Conservation (phyloP, 2,113 vertebrate genomes). For the Castor canadensis region DNA sequence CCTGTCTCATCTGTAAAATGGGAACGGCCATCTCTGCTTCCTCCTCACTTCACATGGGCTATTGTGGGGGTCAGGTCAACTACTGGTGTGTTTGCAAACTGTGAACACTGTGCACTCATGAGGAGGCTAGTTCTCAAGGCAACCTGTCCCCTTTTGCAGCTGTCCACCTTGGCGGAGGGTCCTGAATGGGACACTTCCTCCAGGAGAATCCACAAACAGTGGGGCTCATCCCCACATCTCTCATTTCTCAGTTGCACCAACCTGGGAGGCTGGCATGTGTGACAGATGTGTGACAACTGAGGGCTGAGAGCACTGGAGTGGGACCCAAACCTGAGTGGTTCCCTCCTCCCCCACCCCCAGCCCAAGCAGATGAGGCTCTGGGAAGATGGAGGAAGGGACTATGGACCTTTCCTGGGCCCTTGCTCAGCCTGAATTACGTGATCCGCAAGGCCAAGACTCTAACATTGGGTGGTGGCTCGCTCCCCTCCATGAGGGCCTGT, state of each 20-base stretch:
- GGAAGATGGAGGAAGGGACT: not conserved
- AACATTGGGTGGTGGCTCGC: not conserved
- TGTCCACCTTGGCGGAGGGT: not conserved
- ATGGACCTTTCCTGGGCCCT: not conserved
- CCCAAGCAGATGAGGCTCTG: not conserved
- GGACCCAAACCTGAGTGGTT: not conserved
- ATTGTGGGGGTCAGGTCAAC: not conserved
- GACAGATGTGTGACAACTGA: not conserved
- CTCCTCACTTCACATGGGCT: not conserved
- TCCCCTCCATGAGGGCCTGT: not conserved
- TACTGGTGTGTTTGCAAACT: not conserved
- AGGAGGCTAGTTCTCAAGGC: not conserved
- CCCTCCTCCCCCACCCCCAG: too few species aligned
- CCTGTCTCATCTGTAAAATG: not conserved
- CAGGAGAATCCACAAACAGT: not conserved
- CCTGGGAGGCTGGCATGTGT: not conserved
- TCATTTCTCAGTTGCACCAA: not conserved
- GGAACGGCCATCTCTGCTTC: not conserved
- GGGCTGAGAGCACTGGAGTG: not conserved
- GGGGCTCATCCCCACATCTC: not conserved
- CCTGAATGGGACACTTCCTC: accelerated
- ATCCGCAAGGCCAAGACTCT: not conserved
- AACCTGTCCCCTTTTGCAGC: not conserved
- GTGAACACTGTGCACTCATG: not conserved
- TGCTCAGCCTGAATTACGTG: accelerated